Conservation (phyloP, 2,797 vertebrate genomes). For the Novumbra hubbsi region DNA sequence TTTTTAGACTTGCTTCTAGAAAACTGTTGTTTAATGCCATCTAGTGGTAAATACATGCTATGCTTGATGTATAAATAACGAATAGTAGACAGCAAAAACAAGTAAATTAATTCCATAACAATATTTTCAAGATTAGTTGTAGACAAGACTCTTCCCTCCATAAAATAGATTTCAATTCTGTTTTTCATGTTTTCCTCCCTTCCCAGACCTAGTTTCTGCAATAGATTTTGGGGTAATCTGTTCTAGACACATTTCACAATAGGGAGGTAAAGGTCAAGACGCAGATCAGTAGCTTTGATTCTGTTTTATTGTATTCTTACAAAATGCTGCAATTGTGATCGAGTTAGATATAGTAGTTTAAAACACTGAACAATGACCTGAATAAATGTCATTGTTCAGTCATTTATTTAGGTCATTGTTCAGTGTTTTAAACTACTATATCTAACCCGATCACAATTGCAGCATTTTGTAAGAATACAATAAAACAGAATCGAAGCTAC, state of each 20-base stretch:
- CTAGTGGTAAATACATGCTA: neutral
- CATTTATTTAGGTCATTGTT: no score
- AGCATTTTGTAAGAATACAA: no score
- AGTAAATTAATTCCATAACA: neutral
- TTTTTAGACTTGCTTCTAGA: neutral
- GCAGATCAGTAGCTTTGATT: neutral
- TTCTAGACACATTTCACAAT: neutral
- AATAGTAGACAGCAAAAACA: neutral
- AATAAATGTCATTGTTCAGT: no score
- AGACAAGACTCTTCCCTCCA: neutral
- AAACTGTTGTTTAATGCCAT: neutral
- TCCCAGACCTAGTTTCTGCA: neutral
- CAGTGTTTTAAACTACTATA: no score
- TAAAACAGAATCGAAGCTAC: neutral
- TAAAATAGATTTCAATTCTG: neutral
- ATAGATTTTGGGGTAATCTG: neutral
- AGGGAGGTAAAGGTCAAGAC: neutral
- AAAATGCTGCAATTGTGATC: neutral
- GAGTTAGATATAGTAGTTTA: neutral
- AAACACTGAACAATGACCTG: neutral
- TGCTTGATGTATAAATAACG: neutral
- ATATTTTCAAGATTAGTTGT: neutral
- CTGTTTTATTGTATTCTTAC: neutral
- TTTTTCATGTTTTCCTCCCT: neutral
- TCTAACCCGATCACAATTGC: neutral